Percentiles rank a stretch among this genome's conserved stretches.
phyloP scores from a whole-genome alignment of 1,140 invertebrate species.

The Pseudomyrmex gracilis region DNA sequence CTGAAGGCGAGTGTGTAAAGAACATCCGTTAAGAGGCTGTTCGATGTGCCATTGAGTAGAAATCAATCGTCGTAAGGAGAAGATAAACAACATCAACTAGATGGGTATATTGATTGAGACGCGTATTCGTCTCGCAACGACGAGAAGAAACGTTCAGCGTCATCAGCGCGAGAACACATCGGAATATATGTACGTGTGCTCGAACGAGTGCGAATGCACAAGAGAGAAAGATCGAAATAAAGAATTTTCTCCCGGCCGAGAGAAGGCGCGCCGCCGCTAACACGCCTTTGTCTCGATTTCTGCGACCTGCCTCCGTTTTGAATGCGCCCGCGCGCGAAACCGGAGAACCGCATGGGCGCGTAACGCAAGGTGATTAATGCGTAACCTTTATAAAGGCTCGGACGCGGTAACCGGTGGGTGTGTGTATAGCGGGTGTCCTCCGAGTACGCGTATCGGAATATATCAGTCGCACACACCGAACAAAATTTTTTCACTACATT shows the following conservation, averaged over 20 bases:
- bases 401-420: constrained; percentile 31
- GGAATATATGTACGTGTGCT: too few species aligned
- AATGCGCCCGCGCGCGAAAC: constrained; percentile 67
- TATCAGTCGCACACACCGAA: too few species aligned
- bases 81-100: neutral
- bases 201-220: neutral
- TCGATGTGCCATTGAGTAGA: constrained; percentile 15
- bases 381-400: constrained; percentile 73
- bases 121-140: constrained; percentile 12
- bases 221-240: constrained; percentile 61
- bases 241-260: constrained; percentile 61
- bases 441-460: too few species aligned
- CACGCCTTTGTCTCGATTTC: constrained; percentile 71
- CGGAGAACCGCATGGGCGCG: constrained; percentile 64
- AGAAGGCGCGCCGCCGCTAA: constrained; percentile 66
- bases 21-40: constrained; percentile 22
- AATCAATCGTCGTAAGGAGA: constrained; percentile 26
- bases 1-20: constrained; percentile 12
- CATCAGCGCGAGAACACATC: constrained; percentile 34
- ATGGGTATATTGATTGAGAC: constrained; percentile 3
- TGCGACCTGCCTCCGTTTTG: constrained; percentile 70
- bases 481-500: too few species aligned
- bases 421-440: constrained; percentile 62
- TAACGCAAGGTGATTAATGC: constrained; percentile 75
- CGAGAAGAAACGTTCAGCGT: constrained; percentile 30